A percentile compares a stretch with the other conserved stretches of the same genome.
Evolutionary conservation across 1,140 invertebrate genomes (phyloP).

Genomic region (Sinella curviseta): DNA sequence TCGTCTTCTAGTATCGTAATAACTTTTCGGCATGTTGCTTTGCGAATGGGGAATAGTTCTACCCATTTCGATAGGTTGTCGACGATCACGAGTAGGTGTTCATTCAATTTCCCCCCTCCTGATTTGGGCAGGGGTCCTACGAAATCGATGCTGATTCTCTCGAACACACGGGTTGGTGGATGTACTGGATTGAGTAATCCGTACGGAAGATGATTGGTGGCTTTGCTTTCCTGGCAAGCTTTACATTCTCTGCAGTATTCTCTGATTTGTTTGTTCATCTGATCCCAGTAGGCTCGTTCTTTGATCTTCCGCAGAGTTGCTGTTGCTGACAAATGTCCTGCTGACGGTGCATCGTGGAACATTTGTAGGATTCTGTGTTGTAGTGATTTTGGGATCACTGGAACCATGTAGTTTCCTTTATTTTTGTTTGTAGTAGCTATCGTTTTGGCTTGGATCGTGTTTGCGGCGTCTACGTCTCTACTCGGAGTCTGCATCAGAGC

Average conservation of each 20-base stretch:
- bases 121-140: slow-evolving; percentile 35
- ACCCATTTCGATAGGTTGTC: slow-evolving; percentile 33
- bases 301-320: slow-evolving; percentile 32
- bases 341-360: slow-evolving; percentile 36
- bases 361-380: slow-evolving; percentile 11
- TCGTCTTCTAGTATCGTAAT: slow-evolving; percentile 23
- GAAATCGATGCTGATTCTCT: slow-evolving; percentile 39
- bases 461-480: not conserved
- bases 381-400: slow-evolving; percentile 30
- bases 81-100: slow-evolving; percentile 26
- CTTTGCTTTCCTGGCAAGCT: slow-evolving; percentile 39
- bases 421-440: not conserved
- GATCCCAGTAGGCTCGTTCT: slow-evolving; percentile 38
- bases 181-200: slow-evolving; percentile 9
- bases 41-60: slow-evolving; percentile 30
- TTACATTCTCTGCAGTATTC: slow-evolving; percentile 41
- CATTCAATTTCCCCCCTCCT: not conserved
- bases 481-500: not conserved
- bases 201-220: slow-evolving; percentile 9
- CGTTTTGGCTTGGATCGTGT: not conserved
- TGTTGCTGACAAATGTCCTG: slow-evolving; percentile 37
- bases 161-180: slow-evolving; percentile 20
- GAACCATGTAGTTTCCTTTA: not conserved
- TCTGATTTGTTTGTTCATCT: slow-evolving; percentile 37
- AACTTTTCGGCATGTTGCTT: slow-evolving; percentile 13